Evolutionary conservation across 2,888 invertebrate genomes (phyloP).

Genomic region (Eupithecia insigniata): DNA sequence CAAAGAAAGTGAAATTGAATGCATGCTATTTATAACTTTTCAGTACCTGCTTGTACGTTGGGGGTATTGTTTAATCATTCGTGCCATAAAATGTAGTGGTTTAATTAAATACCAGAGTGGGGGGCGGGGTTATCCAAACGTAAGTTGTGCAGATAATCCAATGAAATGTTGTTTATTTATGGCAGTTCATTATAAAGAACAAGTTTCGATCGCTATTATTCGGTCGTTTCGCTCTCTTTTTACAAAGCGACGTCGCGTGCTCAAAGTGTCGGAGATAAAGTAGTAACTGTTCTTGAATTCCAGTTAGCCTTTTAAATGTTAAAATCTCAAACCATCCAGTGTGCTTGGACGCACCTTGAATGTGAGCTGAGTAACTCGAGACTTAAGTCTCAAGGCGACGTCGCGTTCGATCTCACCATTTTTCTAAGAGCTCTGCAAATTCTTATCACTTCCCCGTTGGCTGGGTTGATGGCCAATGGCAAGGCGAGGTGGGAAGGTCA

Average conservation of each 20-base stretch:
- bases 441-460: constrained; percentile 52
- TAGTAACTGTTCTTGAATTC: constrained; percentile 54
- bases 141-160: constrained; percentile 63
- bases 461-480: constrained; percentile 49
- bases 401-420: constrained; percentile 65
- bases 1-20: constrained; percentile 63
- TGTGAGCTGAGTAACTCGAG: constrained; percentile 82
- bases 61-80: constrained; percentile 62
- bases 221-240: constrained; percentile 42
- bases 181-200: constrained; percentile 57
- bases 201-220: constrained; percentile 58
- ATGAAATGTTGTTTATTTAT: constrained; percentile 61
- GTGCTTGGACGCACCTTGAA: constrained; percentile 76
- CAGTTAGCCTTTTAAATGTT: constrained; percentile 54
- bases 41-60: constrained; percentile 42
- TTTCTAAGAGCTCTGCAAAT: constrained; percentile 62
- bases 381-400: constrained; percentile 77
- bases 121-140: constrained; percentile 68
- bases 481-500: constrained; percentile 60
- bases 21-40: constrained; percentile 49
- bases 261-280: constrained; percentile 43
- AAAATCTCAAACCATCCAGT: constrained; percentile 63
- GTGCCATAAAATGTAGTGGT: constrained; percentile 67
- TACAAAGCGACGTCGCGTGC: constrained; percentile 46
- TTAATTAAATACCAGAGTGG: constrained; percentile 75